A percentile compares a stretch with the other conserved stretches of the same genome.
These are phyloP conservation scores for Epizoanthus stellaris DNA, from an alignment of 92 coral and sea anemone species.

Conservation along the genomic window DNA sequence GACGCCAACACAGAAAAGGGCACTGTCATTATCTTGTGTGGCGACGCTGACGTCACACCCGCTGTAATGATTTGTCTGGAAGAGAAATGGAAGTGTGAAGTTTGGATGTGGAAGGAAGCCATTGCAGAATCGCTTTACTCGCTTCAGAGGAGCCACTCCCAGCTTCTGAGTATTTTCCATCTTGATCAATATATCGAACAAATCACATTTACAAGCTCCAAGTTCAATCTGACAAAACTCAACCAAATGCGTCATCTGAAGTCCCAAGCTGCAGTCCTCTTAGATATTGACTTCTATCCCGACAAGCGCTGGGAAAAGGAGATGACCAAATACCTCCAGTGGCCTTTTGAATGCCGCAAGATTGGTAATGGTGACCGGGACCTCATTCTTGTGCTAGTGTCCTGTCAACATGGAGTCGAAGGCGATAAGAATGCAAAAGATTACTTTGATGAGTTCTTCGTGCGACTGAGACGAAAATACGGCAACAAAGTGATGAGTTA, in stretches of 20 bases:
- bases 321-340: conserved; percentile 1
- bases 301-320: conserved; percentile 17
- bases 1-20: not conserved
- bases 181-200: not conserved
- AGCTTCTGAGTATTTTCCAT: not conserved
- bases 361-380: not conserved
- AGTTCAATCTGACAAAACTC: conserved; percentile 4
- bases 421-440: conserved; percentile 20
- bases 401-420: not conserved
- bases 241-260: conserved; percentile 4
- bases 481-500: not conserved
- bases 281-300: not conserved
- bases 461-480: not conserved
- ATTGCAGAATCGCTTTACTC: not conserved
- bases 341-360: conserved; percentile 16
- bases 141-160: not conserved
- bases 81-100: conserved; percentile 24
- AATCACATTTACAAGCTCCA: not conserved
- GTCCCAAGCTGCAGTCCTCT: conserved; percentile 28
- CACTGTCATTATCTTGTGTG: not conserved
- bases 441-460: conserved; percentile 15
- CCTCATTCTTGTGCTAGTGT: conserved; percentile 22
- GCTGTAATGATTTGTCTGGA: not conserved
- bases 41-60: conserved; percentile 34
- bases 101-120: conserved; percentile 28